Evolutionary conservation across 2,113 vertebrate genomes (phyloP), one percentile per base, ranked within the genome.

Genomic region (Megaceryle torquata): DNA sequence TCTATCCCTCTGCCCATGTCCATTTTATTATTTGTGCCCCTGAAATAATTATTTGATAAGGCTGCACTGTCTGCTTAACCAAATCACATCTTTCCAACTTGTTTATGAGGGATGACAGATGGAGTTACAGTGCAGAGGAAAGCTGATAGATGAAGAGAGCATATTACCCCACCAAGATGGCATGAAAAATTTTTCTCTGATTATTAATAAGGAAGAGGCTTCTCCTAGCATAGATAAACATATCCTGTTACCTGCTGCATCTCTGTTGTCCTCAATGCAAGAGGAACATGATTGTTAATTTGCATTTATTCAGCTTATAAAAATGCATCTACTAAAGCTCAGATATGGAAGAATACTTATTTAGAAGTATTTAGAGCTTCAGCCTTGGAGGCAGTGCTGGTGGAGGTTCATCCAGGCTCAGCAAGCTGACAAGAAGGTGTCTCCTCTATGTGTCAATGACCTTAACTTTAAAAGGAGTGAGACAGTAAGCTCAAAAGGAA

Each of bases 1-100:
- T 16, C 21, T 78, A 70, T 15, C 50, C 25, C n/a, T 3, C 5
- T 48, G 6, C 39, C n/a, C 80, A 8, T 0, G 20, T 89, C 60
- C 4, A 1, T 19, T 95, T 82, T 65, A 19, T 54, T 83, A 7
- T 67, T 26, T 67, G 29, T 41, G 37, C 13, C 22, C 39, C 31
- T 56, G n/a, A 91, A 92, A 78, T 61, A 70, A 46, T 88, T 86
- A 75, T 71, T 93, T 11, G 21, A 29, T 86, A 61, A 59, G 83
- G 22, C 72, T 77, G 28, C 15, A 12, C n/a, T 77, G 59, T 68
- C 63, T 74, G 68, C 56, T 84, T 83, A 88, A 51, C 22, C 75
- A 92, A 43, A 37, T 71, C 29, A 12, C 41, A 43, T 43, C 16
- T 54, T 81, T 78, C 60, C 75, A 39, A 68, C 10, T 86, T 71